These are phyloP conservation scores for Argya squamiceps DNA, from an alignment of 2,797 vertebrate species.

Conservation along the genomic window DNA sequence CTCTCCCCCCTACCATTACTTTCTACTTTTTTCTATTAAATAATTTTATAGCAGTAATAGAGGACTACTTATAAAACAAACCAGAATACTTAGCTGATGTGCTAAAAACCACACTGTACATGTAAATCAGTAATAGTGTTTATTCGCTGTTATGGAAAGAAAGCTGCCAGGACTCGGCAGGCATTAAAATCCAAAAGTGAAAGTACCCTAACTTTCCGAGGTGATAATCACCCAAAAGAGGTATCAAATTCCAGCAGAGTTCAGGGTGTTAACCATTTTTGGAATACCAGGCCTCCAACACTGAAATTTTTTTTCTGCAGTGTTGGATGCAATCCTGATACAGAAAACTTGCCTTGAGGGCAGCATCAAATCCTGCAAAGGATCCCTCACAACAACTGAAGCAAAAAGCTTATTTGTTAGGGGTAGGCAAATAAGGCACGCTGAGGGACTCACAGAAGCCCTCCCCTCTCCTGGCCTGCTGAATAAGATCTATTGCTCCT, in stretches of 20 bases:
- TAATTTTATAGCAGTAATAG: not conserved
- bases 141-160: not conserved
- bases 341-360: not conserved
- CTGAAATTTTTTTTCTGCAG: fast-evolving
- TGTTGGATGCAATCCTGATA: not conserved
- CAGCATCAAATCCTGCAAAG: not conserved
- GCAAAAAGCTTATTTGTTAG: not conserved
- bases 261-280: not conserved
- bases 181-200: not conserved
- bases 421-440: not conserved
- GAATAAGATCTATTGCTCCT: not conserved
- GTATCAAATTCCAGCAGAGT: not conserved
- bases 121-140: not conserved
- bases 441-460: not conserved
- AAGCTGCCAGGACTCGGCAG: not conserved
- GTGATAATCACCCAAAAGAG: not conserved
- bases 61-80: not conserved
- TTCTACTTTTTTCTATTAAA: not conserved
- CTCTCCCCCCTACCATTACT: not conserved
- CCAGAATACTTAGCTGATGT: not conserved
- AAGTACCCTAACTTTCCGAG: not conserved
- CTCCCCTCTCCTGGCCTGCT: not conserved
- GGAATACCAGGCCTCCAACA: not conserved
- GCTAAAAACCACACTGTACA: not conserved
- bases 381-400: not conserved